A percentile compares a stretch with the other conserved stretches of the same genome.
These are phyloP conservation scores for Cataglyphis livida DNA, from an alignment of 2,888 invertebrate genomes.

Conservation along the genomic window DNA sequence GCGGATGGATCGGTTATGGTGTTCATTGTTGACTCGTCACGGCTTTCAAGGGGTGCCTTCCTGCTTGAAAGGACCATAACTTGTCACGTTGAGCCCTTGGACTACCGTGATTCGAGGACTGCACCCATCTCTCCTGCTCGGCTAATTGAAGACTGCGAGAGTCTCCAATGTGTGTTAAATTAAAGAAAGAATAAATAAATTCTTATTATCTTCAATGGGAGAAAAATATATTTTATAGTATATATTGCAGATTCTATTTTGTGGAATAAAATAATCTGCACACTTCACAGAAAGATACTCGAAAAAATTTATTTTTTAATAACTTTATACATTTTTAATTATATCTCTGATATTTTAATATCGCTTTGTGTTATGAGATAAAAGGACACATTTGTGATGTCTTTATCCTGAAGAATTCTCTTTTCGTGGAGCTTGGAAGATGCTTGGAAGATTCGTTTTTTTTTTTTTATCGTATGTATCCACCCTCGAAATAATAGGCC, in stretches of 20 bases:
- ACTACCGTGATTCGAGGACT: conserved; percentile 61
- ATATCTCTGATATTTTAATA: conserved; percentile 39
- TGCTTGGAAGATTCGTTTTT: conserved; percentile 65
- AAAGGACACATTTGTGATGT: not conserved
- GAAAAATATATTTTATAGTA: not conserved
- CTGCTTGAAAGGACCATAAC: conserved; percentile 69
- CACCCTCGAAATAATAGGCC: conserved; percentile 70
- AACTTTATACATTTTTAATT: not conserved
- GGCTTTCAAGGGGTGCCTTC: conserved; percentile 72
- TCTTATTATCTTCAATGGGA: not conserved
- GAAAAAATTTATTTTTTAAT: not conserved
- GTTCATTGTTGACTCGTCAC: conserved; percentile 75
- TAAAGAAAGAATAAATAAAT: conserved; percentile 9
- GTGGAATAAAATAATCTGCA: not conserved
- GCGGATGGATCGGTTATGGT: conserved; percentile 73
- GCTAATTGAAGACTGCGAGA: conserved; percentile 61
- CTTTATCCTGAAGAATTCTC: conserved; percentile 41
- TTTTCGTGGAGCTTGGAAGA: conserved; percentile 42
- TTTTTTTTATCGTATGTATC: conserved; percentile 67
- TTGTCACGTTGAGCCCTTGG: conserved; percentile 66
- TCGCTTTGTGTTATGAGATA: conserved; percentile 36
- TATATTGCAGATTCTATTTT: not conserved
- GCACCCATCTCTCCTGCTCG: conserved; percentile 47
- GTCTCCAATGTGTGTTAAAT: conserved; percentile 26
- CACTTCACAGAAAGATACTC: not conserved